These are phyloP conservation scores for Cryptomyrus ogoouensis DNA, from an alignment of 2,113 vertebrate genomes.

Conservation along the genomic window DNA sequence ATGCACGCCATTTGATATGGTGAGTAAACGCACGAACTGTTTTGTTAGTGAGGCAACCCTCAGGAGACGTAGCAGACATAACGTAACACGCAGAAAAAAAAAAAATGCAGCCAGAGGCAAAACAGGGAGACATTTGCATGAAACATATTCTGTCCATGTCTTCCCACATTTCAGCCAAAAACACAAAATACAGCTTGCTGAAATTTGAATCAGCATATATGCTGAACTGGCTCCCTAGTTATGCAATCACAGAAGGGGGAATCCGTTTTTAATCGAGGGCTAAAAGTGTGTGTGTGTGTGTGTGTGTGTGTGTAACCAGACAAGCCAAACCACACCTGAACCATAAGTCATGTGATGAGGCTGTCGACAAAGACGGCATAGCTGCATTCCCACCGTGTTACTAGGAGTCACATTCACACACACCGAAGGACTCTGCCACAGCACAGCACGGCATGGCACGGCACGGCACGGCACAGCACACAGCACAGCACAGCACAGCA, in stretches of 20 bases:
- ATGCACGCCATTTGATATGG: background rate
- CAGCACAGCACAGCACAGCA: background rate
- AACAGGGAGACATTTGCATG: background rate
- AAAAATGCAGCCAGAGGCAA: background rate
- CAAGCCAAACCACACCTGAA: background rate
- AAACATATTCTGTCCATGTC: background rate
- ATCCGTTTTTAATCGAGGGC: background rate
- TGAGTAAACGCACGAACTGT: background rate
- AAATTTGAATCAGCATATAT: background rate
- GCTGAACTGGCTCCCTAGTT: background rate
- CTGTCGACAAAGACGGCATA: background rate
- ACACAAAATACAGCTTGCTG: background rate
- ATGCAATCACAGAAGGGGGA: background rate
- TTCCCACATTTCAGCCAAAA: background rate
- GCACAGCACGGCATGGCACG: background rate
- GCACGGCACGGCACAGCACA: background rate
- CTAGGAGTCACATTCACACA: background rate
- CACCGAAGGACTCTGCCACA: background rate
- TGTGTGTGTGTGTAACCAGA: background rate
- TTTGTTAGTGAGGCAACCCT: background rate
- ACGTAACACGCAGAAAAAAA: background rate
- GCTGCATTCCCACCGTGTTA: background rate
- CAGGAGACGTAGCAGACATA: background rate
- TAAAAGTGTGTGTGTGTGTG: conserved; percentile 21
- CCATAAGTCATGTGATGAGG: background rate